These are phyloP conservation scores for Girardia tigrina DNA, from an alignment of 2,888 invertebrate species.

Conservation along the genomic window DNA sequence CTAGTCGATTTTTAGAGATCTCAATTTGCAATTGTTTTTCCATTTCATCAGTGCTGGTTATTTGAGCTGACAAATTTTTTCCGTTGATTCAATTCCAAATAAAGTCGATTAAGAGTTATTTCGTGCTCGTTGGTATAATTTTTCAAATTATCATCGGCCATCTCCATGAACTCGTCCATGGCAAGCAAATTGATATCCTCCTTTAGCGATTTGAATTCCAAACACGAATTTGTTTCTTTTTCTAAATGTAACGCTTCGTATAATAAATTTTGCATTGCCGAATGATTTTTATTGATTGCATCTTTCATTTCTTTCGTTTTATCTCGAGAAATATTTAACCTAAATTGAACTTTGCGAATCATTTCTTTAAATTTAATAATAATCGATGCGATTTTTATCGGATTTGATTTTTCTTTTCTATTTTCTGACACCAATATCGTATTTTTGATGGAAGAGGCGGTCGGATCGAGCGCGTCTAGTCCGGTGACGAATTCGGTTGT, in stretches of 20 bases:
- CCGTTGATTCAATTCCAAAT: background rate
- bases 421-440: no score
- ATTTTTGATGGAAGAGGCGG: no score
- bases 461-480: no score
- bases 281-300: slow-evolving; percentile 2
- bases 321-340: slow-evolving; percentile 5
- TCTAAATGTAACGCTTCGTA: background rate
- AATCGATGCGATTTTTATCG: background rate
- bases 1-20: background rate
- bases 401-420: background rate
- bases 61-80: background rate
- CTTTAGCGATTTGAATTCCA: no score
- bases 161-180: no score
- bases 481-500: no score
- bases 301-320: background rate
- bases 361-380: background rate
- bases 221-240: slow-evolving; percentile 4
- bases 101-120: background rate
- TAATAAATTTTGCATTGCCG: background rate
- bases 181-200: no score
- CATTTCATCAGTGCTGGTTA: background rate
- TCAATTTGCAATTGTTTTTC: slow-evolving; percentile 3
- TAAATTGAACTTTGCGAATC: background rate
- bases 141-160: no score
- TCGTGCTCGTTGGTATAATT: background rate